Base-by-base conservation (phyloP, 1,140 invertebrate species). In the Watersipora subatra region DNA sequence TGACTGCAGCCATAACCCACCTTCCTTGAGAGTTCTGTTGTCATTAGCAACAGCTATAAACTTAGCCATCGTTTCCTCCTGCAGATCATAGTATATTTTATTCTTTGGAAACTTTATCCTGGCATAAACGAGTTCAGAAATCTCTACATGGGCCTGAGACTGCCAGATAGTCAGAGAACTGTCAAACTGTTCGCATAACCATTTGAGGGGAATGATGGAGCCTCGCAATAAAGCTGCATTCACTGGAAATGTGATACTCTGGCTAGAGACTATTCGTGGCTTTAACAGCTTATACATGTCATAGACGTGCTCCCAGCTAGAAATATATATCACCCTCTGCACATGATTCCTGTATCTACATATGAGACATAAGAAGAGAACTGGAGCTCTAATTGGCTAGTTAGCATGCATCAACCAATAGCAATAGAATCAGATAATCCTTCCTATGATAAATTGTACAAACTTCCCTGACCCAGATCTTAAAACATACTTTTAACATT, bases 211-310 rank as follows among this genome's bases (percentile, higher is more conserved):
- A 2, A 75, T 67, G 2, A 75, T 70, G 46, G 88, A 88, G 67
- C 87, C 84, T 0, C 85, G 85, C 0, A 87, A 70, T 85, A 24
- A 88, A 76, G 34, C 85, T 25, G 90, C 88, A 66, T 90, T 83
- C 22, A 93, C 86, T 0, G 91, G 87, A 73, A 92, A 93, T 1
- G 90, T 92, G 62, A 93, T 83, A 56, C 83, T 81, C 71, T 87
- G 86, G 19, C 80, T 83, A 17, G 71, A 59, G 0, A 87, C 76
- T 0, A 80, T 75, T 55, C 83, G 83, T 17, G 83, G 80, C 27
- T 80, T 80, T 0, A 91, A 76, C 17, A 81, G 70, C 12, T 85
- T 72, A n/a, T 87, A 70, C 91, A 94, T 93, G 27, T 82, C 81
- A 0, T 86, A 79, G 0, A 91, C 84, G 46, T 91, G 86, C 0